phyloP scores from a whole-genome alignment of 1,140 invertebrate genomes.

The Zaprionus gabonicus region DNA sequence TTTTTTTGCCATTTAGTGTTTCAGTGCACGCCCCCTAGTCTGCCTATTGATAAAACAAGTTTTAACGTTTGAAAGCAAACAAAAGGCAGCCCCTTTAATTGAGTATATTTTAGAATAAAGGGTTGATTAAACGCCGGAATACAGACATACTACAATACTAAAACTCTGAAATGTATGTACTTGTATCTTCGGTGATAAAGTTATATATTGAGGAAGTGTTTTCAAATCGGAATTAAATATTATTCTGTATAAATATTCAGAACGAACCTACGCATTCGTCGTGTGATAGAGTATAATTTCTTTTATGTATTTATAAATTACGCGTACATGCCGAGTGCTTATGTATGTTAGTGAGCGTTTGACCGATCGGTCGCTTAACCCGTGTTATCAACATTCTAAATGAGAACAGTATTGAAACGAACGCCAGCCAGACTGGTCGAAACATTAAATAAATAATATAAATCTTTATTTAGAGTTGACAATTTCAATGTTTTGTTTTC shows the following conservation, averaged over 20 bases:
- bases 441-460: background rate
- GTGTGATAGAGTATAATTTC: too few species aligned
- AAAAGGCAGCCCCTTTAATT: constrained; percentile 18
- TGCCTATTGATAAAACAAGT: constrained; percentile 38
- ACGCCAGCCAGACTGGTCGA: background rate
- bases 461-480: background rate
- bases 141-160: background rate
- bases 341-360: background rate
- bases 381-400: background rate
- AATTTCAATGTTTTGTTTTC: background rate
- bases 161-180: too few species aligned
- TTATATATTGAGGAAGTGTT: too few species aligned
- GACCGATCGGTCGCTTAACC: background rate
- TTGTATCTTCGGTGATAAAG: too few species aligned
- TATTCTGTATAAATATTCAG: too few species aligned
- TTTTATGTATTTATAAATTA: too few species aligned
- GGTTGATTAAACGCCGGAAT: background rate
- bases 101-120: background rate
- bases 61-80: constrained; percentile 24
- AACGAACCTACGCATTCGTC: too few species aligned
- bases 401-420: background rate
- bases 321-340: too few species aligned
- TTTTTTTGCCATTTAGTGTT: constrained; percentile 39
- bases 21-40: constrained; percentile 21
- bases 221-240: too few species aligned